Conservation (phyloP, 2,888 invertebrate species). For the Monoplex corrugatus region DNA sequence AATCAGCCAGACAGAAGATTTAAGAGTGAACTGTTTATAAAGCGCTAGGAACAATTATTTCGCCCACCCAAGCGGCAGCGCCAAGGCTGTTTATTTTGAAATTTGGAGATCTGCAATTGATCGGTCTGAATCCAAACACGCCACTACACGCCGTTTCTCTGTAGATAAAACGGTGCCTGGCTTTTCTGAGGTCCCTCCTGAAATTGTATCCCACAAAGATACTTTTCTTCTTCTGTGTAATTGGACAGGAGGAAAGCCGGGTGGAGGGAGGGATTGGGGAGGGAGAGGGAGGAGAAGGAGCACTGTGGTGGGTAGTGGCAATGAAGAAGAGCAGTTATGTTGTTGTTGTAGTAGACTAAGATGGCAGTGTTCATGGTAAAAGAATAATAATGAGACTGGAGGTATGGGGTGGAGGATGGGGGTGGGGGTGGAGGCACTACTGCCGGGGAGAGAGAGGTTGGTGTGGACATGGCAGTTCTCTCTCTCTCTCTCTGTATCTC, state of each 20-base stretch:
- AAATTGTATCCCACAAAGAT: neutral
- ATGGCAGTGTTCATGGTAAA: too few species aligned
- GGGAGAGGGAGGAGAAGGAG: neutral
- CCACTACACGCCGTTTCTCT: constrained; percentile 52
- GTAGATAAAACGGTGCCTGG: constrained; percentile 58
- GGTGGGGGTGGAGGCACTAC: too few species aligned
- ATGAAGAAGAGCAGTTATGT: too few species aligned
- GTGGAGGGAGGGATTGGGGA: neutral
- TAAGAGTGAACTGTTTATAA: constrained; percentile 63
- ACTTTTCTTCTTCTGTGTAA: neutral
- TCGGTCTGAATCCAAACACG: constrained; percentile 74
- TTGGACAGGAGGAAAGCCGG: too few species aligned
- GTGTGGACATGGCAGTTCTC: too few species aligned
- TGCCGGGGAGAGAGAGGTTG: too few species aligned
- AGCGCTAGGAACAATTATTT: constrained; percentile 65
- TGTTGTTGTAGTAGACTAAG: too few species aligned
- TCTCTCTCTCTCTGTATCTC: too few species aligned
- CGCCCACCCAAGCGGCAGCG: constrained; percentile 69
- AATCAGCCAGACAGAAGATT: too few species aligned
- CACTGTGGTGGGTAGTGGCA: too few species aligned
- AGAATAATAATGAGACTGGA: too few species aligned
- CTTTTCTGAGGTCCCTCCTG: constrained; percentile 60
- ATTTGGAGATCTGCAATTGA: constrained; percentile 73
- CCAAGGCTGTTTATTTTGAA: constrained; percentile 71
- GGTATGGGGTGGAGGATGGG: too few species aligned